Conservation (phyloP, 2,888 invertebrate genomes). For the Amphiduros pacificus region DNA sequence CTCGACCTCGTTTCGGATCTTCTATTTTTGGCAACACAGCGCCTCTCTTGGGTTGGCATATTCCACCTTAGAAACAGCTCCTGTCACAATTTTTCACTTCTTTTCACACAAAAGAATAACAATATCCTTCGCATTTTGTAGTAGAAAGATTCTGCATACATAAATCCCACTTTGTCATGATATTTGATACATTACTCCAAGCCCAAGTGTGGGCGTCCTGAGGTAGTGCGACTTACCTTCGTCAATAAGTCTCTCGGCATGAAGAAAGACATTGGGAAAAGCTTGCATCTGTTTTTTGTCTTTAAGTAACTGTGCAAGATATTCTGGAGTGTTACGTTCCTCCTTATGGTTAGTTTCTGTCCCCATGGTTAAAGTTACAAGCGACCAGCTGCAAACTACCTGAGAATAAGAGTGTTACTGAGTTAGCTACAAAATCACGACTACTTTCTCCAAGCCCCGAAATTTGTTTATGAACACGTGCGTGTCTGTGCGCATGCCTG, state of each 20-base stretch:
- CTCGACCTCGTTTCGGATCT: too few relatives aligned
- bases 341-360: conserved; percentile 39
- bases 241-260: conserved; percentile 97
- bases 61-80: too few relatives aligned
- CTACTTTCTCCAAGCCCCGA: conserved; percentile 38
- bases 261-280: conserved; percentile 99
- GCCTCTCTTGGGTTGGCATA: too few relatives aligned
- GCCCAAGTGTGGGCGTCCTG: too few relatives aligned
- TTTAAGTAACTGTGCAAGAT: conserved; percentile 99
- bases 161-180: too few relatives aligned
- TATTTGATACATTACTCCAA: too few relatives aligned
- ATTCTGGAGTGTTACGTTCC: conserved; percentile 71
- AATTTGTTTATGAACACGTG: conserved; percentile 58
- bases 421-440: conserved; percentile 46
- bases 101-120: too few relatives aligned
- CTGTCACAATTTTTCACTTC: too few relatives aligned
- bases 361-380: conserved; percentile 43
- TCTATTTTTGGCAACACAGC: too few relatives aligned
- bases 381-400: conserved; percentile 47
- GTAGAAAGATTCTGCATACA: too few relatives aligned
- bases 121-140: too few relatives aligned
- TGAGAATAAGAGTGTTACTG: conserved; percentile 48
- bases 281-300: conserved; percentile 99
- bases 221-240: conserved; percentile 77
- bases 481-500: conserved; percentile 48